phyloP scores from a whole-genome alignment of 2,113 vertebrate genomes.

The Gymnogyps californianus region DNA sequence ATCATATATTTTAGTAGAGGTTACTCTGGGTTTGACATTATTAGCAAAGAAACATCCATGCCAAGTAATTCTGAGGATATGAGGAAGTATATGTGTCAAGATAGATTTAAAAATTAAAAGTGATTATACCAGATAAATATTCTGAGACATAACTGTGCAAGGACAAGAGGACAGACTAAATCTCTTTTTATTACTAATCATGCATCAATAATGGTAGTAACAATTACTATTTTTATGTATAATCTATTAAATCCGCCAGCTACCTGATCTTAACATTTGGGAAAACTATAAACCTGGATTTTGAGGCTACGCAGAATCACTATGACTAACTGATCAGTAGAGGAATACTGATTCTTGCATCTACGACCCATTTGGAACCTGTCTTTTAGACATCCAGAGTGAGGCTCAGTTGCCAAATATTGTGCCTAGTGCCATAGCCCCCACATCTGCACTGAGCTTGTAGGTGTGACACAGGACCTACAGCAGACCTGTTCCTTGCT shows the following conservation, averaged over 20 bases:
- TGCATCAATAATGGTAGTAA: neutral
- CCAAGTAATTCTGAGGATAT: neutral
- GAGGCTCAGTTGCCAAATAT: neutral
- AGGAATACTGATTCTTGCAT: neutral
- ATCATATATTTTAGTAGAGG: neutral
- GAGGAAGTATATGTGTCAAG: neutral
- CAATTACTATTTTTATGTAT: neutral
- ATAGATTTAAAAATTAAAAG: conserved; percentile 15
- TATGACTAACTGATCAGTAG: neutral
- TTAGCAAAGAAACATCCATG: neutral
- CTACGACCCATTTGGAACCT: neutral
- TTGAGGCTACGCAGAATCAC: neutral
- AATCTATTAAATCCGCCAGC: neutral
- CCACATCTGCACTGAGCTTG: neutral
- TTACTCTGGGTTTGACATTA: neutral
- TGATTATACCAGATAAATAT: neutral
- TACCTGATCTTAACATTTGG: neutral
- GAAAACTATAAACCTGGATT: neutral
- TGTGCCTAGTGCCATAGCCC: neutral
- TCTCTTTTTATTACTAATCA: neutral
- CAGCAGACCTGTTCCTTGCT: neutral
- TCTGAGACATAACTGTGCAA: neutral
- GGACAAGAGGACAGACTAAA: neutral
- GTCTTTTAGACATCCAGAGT: neutral
- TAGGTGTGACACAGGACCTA: neutral